Conservation (phyloP, 2,113 vertebrate species). For the Leptobrachium leishanense region DNA sequence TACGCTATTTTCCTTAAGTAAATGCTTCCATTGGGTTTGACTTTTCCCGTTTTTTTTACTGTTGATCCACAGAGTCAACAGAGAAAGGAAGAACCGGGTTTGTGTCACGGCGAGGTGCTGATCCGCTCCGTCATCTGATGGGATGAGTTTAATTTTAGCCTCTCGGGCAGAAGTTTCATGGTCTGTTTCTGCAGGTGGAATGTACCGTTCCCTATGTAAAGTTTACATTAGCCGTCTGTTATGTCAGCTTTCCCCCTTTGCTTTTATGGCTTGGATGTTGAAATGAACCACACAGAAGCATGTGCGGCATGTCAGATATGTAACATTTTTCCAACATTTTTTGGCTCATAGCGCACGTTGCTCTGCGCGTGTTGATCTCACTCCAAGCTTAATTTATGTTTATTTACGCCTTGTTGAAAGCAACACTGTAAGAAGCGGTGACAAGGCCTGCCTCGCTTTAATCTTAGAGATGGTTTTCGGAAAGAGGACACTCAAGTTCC, state of each 20-base stretch:
- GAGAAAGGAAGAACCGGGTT: no score
- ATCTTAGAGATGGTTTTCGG: no score
- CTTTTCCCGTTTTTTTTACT: no score
- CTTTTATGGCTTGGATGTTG: constrained; percentile 33
- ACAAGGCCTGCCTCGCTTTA: neutral
- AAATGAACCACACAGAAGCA: constrained; percentile 9
- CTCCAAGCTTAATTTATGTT: neutral
- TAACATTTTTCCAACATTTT: neutral
- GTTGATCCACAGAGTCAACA: no score
- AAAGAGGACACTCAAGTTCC: no score
- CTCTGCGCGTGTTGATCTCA: neutral
- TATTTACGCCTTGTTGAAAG: constrained; percentile 20
- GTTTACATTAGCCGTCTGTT: constrained; percentile 33
- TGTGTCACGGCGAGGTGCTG: no score
- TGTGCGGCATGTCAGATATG: constrained; percentile 16
- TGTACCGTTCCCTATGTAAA: neutral
- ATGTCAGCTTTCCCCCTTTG: constrained; percentile 14
- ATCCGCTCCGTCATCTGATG: no score
- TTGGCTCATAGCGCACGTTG: constrained; percentile 1
- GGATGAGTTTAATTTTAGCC: constrained; percentile 15
- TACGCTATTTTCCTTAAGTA: no score
- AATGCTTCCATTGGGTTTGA: no score
- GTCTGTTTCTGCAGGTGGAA: constrained; percentile 33
- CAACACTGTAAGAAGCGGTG: neutral
- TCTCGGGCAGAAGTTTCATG: neutral